A percentile compares a stretch with the other conserved stretches of the same genome.
Conservation (phyloP, 2,888 invertebrate species). For the Synergus umbraculus region DNA sequence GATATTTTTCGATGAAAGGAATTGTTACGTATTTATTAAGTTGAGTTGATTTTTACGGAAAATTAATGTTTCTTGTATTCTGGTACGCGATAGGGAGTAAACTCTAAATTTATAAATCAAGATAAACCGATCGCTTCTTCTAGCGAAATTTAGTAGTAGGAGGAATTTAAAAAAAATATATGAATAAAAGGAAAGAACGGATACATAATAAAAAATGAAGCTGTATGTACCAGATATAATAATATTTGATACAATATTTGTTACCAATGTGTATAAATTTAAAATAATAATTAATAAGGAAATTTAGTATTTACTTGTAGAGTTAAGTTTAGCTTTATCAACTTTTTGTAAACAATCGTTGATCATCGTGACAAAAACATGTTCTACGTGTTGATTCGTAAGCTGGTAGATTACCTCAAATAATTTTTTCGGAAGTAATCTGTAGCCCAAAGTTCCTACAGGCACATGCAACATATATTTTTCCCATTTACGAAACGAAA, state of each 20-base stretch:
- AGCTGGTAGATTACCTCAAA: conserved; percentile 58
- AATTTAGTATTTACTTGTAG: conserved; percentile 32
- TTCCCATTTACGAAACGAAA: conserved; percentile 73
- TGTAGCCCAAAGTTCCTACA: conserved; percentile 76
- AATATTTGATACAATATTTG: conserved; percentile 75
- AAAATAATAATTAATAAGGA: conserved; percentile 58
- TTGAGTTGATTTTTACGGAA: neutral
- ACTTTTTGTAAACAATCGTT: conserved; percentile 55
- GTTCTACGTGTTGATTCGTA: conserved; percentile 41
- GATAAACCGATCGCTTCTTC: neutral
- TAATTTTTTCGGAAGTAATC: conserved; percentile 68
- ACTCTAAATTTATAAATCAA: neutral
- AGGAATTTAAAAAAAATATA: neutral
- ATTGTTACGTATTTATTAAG: neutral
- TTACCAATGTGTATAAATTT: conserved; percentile 73
- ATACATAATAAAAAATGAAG: conserved; percentile 4
- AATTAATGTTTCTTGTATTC: neutral
- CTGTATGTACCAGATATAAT: conserved; percentile 62
- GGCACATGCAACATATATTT: conserved; percentile 73
- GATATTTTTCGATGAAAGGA: neutral
- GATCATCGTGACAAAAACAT: conserved; percentile 55
- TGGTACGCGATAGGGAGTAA: neutral
- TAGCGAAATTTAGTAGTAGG: neutral
- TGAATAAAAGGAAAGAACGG: too few species aligned
- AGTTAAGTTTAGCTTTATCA: conserved; percentile 62